Percentiles rank a stretch among this genome's conserved stretches.
phyloP scores from a whole-genome alignment of 2,797 vertebrate genomes.

The Macropodus opercularis region DNA sequence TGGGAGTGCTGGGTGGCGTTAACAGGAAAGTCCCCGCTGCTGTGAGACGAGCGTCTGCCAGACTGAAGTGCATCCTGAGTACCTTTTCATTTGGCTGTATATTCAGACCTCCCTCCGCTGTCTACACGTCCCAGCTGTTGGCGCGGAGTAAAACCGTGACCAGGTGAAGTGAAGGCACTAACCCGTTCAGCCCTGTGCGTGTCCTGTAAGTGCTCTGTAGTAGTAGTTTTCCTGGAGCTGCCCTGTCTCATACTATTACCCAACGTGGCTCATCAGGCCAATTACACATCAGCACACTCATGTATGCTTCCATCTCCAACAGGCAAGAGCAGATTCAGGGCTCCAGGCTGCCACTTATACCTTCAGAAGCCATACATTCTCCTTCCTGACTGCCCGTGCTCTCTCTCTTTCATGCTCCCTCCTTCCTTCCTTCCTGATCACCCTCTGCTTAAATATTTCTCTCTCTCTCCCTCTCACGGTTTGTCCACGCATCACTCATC shows the following conservation, averaged over 20 bases:
- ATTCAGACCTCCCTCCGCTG: background rate
- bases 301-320: slow-evolving; percentile 36
- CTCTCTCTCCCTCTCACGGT: background rate
- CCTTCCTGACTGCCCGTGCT: slow-evolving; percentile 22
- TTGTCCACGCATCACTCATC: slow-evolving; percentile 35
- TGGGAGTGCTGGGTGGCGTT: background rate
- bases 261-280: slow-evolving; percentile 58
- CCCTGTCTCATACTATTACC: slow-evolving; percentile 50
- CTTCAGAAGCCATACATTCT: slow-evolving; percentile 42
- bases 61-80: background rate
- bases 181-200: slow-evolving; percentile 22
- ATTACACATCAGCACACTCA: slow-evolving; percentile 65
- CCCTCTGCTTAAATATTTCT: slow-evolving; percentile 4
- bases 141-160: slow-evolving; percentile 4
- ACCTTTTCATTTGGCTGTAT: slow-evolving; percentile 26
- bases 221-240: slow-evolving; percentile 26
- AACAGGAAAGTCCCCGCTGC: slow-evolving; percentile 16
- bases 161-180: slow-evolving; percentile 18
- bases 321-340: slow-evolving; percentile 30
- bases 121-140: slow-evolving; percentile 9
- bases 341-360: slow-evolving; percentile 49
- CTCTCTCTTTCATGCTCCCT: slow-evolving; percentile 26
- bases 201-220: slow-evolving; percentile 13
- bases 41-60: slow-evolving; percentile 9
- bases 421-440: slow-evolving; percentile 9